These are phyloP conservation scores for Sebastes taczanowskii DNA, from an alignment of 2,797 vertebrate species.

Conservation along the genomic window DNA sequence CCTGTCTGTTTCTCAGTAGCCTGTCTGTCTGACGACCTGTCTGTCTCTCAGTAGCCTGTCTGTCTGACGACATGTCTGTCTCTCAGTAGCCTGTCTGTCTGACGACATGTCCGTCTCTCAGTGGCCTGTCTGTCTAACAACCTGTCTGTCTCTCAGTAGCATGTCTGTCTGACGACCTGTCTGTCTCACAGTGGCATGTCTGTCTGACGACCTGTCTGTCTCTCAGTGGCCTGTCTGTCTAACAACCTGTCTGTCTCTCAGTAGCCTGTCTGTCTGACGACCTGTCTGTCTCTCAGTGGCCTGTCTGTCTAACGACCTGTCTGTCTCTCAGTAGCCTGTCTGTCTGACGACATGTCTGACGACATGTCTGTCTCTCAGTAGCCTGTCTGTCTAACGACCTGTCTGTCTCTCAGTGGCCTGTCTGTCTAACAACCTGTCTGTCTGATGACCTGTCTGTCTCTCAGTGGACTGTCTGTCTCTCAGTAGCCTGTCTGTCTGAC, in stretches of 20 bases:
- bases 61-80: background rate
- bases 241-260: conserved; percentile 47
- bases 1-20: background rate
- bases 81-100: background rate
- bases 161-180: background rate
- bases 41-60: background rate
- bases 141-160: background rate
- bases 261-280: conserved; percentile 69
- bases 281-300: background rate
- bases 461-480: background rate
- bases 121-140: background rate
- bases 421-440: background rate
- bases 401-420: conserved; percentile 79
- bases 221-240: background rate
- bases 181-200: background rate
- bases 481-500: background rate
- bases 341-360: background rate
- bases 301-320: background rate
- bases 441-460: background rate
- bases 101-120: background rate
- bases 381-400: background rate
- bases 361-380: background rate
- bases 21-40: background rate
- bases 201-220: background rate
- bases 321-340: background rate